Percentiles rank a stretch among this genome's conserved stretches.
Evolutionary conservation across 1,140 invertebrate species (phyloP).

Genomic region (Drosophila kikkawai): DNA sequence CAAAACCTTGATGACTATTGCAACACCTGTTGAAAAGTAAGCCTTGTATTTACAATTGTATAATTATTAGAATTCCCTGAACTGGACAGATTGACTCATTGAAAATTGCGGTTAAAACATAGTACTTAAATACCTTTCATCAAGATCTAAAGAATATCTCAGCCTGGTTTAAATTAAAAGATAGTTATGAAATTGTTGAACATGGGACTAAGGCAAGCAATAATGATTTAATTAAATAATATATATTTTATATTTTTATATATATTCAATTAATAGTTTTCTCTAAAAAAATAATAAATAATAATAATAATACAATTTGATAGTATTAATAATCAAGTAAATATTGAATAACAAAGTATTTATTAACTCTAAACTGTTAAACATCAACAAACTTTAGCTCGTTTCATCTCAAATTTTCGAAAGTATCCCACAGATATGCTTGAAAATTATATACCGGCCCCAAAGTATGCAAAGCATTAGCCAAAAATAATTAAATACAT

Average conservation of each 20-base stretch:
- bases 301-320: not conserved
- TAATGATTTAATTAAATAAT: not conserved
- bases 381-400: not conserved
- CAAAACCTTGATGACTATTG: not conserved
- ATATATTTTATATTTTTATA: not conserved
- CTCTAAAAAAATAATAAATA: no score
- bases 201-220: not conserved
- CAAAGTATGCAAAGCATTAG: slow-evolving; percentile 29
- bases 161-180: not conserved
- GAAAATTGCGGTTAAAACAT: not conserved
- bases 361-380: not conserved
- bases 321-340: not conserved
- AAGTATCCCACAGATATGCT: slow-evolving; percentile 28
- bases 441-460: not conserved
- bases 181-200: not conserved
- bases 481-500: not conserved
- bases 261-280: no score
- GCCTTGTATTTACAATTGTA: no score
- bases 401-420: not conserved
- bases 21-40: not conserved
- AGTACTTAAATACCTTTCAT: not conserved
- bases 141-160: no score
- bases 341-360: not conserved
- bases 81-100: not conserved
- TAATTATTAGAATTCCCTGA: not conserved